These are phyloP conservation scores for Stegostoma tigrinum DNA, from an alignment of 2,113 vertebrate genomes.

Conservation along the genomic window DNA sequence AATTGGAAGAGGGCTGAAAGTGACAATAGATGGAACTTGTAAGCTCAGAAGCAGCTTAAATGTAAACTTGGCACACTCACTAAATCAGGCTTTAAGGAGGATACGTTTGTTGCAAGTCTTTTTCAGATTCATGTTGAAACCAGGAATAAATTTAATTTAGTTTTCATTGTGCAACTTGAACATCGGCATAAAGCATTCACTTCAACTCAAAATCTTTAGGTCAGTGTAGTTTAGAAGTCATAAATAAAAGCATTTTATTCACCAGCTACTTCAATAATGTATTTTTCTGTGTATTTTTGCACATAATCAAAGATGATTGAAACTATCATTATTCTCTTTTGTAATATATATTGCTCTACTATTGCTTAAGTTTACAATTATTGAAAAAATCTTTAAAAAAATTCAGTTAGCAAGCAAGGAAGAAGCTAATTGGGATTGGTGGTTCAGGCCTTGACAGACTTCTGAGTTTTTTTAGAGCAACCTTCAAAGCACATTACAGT, in stretches of 20 bases:
- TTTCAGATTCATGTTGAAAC: neutral
- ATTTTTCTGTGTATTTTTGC: neutral
- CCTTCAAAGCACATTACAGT: neutral
- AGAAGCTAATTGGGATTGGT: neutral
- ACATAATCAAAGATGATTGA: neutral
- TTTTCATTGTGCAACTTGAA: neutral
- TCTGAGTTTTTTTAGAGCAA: neutral
- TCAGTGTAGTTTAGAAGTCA: neutral
- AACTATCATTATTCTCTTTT: neutral
- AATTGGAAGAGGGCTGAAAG: neutral
- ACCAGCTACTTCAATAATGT: neutral
- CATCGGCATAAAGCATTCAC: neutral
- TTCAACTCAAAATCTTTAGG: neutral
- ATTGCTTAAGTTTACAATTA: slow-evolving; percentile 8
- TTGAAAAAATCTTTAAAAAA: neutral
- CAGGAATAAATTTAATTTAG: neutral
- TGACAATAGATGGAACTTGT: neutral
- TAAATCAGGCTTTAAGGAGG: neutral
- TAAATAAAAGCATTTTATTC: neutral
- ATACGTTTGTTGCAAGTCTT: neutral
- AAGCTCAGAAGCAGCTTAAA: neutral
- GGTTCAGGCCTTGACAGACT: neutral
- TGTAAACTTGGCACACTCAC: neutral
- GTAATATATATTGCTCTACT: neutral
- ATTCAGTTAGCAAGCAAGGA: neutral